Conservation (phyloP, 2,888 invertebrate species). For the Heliconius sara region DNA sequence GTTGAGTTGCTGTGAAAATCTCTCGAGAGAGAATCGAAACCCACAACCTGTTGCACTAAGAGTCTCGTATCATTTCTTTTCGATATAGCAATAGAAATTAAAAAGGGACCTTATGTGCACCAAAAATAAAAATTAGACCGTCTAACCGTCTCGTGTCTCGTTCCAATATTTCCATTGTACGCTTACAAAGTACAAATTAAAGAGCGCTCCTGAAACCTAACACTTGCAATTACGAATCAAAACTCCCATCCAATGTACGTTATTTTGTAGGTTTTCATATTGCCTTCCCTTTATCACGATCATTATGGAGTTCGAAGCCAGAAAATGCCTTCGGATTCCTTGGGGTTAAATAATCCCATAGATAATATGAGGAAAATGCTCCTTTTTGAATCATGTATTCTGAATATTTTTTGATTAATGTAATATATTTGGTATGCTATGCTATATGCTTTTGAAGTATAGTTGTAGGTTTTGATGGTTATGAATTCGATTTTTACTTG, state of each 20-base stretch:
- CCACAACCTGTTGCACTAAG: too few relatives aligned
- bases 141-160: background rate
- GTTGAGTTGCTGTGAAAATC: too few relatives aligned
- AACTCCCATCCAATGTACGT: conserved; percentile 56
- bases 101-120: background rate
- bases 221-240: conserved; percentile 63
- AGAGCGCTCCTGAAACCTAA: conserved; percentile 50
- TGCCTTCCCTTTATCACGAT: conserved; percentile 48
- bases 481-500: background rate
- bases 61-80: too few relatives aligned
- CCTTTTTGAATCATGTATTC: background rate
- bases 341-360: conserved; percentile 28
- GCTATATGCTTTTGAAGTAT: too few relatives aligned
- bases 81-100: too few relatives aligned
- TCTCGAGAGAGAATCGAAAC: too few relatives aligned
- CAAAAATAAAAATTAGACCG: background rate
- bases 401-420: conserved; percentile 10
- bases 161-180: conserved; percentile 39
- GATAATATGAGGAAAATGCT: conserved; percentile 8
- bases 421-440: background rate
- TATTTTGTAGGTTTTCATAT: conserved; percentile 56
- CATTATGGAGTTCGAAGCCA: conserved; percentile 45
- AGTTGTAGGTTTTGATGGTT: background rate
- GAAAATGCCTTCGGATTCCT: conserved; percentile 43
- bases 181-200: conserved; percentile 42